Percentiles rank a stretch among this genome's conserved stretches.
Evolutionary conservation across 2,797 vertebrate genomes (phyloP).

Genomic region (Myotis pilosus): DNA sequence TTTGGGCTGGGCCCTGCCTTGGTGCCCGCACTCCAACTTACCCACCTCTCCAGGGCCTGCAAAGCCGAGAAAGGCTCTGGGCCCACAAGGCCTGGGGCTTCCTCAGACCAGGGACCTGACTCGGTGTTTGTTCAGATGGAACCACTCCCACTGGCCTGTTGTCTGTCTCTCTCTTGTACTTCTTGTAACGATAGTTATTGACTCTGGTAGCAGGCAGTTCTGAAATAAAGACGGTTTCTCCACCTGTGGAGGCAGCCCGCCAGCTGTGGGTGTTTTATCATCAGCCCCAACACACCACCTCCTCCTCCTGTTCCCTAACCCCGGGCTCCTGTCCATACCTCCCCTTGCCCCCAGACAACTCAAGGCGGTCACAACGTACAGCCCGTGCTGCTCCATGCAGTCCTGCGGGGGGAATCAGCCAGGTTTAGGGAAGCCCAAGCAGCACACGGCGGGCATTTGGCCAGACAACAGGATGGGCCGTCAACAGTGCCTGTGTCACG

Average conservation of each 20-base stretch:
- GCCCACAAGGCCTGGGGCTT: not conserved
- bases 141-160: not conserved
- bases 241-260: constrained; percentile 34
- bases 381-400: accelerated
- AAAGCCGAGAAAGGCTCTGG: not conserved
- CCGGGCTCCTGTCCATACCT: no score
- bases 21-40: not conserved
- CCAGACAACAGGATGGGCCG: not conserved
- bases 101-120: constrained; percentile 22
- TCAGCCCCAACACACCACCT: not conserved
- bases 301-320: not conserved
- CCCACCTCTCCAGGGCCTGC: not conserved
- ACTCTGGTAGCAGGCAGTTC: constrained; percentile 77
- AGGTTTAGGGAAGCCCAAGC: not conserved
- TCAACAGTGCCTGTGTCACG: not conserved
- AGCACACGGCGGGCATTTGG: no score
- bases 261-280: not conserved
- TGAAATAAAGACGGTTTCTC: constrained; percentile 82
- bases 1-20: not conserved
- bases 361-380: not conserved
- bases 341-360: not conserved
- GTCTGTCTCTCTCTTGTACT: constrained; percentile 49
- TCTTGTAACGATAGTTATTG: constrained; percentile 71
- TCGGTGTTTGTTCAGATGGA: constrained; percentile 50
- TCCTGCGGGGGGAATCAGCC: not conserved